Conservation (phyloP, 2,113 vertebrate species). For the Coryphaenoides rupestris region DNA sequence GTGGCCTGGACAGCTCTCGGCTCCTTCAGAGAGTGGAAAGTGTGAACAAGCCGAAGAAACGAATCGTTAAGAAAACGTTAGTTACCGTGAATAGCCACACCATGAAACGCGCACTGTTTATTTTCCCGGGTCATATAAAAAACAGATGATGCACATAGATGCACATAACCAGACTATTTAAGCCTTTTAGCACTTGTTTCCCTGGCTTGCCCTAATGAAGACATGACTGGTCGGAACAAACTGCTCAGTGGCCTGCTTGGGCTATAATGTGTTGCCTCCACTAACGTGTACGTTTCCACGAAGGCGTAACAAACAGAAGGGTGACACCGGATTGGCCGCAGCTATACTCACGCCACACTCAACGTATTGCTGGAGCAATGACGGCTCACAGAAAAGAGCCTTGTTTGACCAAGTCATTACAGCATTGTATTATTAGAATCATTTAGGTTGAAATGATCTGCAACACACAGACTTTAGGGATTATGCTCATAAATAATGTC, state of each 20-base stretch:
- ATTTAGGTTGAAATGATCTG: not conserved
- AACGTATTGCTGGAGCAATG: not conserved
- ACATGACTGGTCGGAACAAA: constrained; percentile 53
- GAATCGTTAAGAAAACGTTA: constrained; percentile 14
- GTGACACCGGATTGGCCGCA: not conserved
- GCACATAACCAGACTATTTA: constrained; percentile 38
- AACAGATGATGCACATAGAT: constrained; percentile 23
- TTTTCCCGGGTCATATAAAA: constrained; percentile 36
- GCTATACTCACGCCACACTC: too few relatives aligned
- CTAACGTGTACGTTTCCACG: constrained; percentile 39
- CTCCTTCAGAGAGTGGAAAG: constrained; percentile 43
- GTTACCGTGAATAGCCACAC: constrained; percentile 10
- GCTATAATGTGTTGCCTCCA: constrained; percentile 46
- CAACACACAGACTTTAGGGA: not conserved
- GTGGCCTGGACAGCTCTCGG: constrained; percentile 20
- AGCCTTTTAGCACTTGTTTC: constrained; percentile 7
- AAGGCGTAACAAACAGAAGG: constrained; percentile 34
- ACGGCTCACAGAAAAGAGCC: not conserved
- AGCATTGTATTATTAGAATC: not conserved
- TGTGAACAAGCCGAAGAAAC: constrained; percentile 37
- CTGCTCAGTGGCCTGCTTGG: constrained; percentile 35
- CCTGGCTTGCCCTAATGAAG: constrained; percentile 21
- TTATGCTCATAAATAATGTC: too few relatives aligned
- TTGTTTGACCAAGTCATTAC: too few relatives aligned
- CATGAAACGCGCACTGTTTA: constrained; percentile 37